These are phyloP conservation scores for Psilopsiagon aurifrons DNA, from an alignment of 2,113 vertebrate species.

Conservation along the genomic window DNA sequence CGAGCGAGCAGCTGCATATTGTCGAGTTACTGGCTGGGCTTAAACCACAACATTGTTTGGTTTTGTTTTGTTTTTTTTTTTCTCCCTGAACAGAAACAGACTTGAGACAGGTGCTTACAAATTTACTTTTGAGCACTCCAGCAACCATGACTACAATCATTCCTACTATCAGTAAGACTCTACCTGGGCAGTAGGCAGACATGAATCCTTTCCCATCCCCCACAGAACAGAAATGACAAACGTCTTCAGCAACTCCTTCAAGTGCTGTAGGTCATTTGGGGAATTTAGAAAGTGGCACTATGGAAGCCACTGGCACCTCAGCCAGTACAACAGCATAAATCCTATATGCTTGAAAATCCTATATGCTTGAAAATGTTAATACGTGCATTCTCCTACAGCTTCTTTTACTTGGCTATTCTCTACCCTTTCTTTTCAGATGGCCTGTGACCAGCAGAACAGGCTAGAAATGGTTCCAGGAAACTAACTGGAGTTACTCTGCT, in stretches of 20 bases:
- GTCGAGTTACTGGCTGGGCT: background rate
- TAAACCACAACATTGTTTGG: background rate
- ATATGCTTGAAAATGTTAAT: background rate
- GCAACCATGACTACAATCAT: background rate
- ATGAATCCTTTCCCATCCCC: background rate
- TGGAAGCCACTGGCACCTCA: background rate
- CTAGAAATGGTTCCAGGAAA: background rate
- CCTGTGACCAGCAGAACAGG: background rate
- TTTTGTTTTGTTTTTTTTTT: background rate
- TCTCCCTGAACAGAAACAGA: background rate
- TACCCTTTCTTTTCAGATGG: background rate
- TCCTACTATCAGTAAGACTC: background rate
- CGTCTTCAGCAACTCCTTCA: background rate
- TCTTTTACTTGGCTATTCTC: background rate
- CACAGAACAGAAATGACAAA: background rate
- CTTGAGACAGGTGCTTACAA: background rate
- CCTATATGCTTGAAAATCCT: background rate
- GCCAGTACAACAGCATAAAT: background rate
- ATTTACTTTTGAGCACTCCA: constrained; percentile 7
- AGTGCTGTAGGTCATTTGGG: background rate
- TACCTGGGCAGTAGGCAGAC: background rate
- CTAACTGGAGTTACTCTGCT: background rate
- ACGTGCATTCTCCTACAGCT: background rate
- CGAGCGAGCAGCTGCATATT: background rate
- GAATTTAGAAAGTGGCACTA: background rate